Evolutionary conservation across 2,888 invertebrate species (phyloP).

Genomic region (Caenorhabditis sp.): DNA sequence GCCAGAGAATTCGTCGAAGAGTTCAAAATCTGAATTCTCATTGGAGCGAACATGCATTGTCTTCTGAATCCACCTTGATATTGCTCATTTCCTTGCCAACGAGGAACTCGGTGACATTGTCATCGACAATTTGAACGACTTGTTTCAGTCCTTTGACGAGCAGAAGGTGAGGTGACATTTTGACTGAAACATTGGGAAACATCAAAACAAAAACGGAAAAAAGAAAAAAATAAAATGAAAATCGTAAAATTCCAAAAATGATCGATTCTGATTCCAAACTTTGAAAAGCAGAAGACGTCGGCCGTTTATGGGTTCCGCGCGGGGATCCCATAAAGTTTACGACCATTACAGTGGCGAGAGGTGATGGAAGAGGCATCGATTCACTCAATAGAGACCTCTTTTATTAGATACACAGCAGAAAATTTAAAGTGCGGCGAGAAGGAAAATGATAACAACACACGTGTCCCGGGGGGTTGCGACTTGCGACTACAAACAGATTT

Average conservation of each 20-base stretch:
- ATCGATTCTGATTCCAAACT: too few species aligned
- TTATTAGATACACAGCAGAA: conserved; percentile 47
- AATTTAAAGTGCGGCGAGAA: conserved; percentile 6
- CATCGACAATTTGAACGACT: conserved; percentile 80
- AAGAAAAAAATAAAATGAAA: not conserved
- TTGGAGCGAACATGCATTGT: not conserved
- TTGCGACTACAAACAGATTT: conserved; percentile 33
- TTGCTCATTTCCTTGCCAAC: conserved; percentile 73
- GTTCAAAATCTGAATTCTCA: conserved; percentile 63
- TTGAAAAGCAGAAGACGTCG: too few species aligned
- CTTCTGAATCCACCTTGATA: conserved; percentile 72
- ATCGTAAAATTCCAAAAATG: conserved; percentile 12
- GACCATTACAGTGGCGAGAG: not conserved
- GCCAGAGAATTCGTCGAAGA: conserved; percentile 38
- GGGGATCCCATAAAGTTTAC: conserved; percentile 2
- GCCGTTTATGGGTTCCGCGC: conserved; percentile 6
- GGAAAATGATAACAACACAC: conserved; percentile 30
- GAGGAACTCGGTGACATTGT: conserved; percentile 68
- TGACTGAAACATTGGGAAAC: not conserved
- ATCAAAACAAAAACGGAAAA: not conserved
- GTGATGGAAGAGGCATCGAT: not conserved
- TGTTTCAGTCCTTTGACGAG: conserved; percentile 73
- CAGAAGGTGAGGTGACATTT: conserved; percentile 43
- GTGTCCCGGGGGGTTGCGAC: conserved; percentile 17
- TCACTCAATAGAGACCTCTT: conserved; percentile 34